Base-by-base conservation (phyloP, 1,140 invertebrate species). In the Musca vetustissima region DNA sequence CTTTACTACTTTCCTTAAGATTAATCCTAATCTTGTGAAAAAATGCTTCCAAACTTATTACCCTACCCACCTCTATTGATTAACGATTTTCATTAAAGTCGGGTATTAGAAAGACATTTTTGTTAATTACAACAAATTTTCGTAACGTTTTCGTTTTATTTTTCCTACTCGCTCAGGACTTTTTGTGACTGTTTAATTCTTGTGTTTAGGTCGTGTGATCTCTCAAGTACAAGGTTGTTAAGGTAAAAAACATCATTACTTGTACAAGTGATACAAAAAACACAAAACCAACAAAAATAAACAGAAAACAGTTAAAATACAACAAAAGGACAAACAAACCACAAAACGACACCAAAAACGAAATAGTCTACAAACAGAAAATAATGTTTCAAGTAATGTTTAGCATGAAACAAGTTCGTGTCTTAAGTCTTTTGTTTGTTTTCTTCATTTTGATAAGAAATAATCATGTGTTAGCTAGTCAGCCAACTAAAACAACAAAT, bases 401-500 rank as follows among this genome's bases (percentile, higher is more conserved):
- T 50, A 32, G 59, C 49, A 61, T 66, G 49, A 22, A 57, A 66
- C 69, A 70, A 66, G 69, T 70, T 70, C 69, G 69, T 70, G 69
- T 70, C 69, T 66, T 66, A 70, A 70, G 69, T 66, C 69, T 70
- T 66, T 70, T 66, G 69, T 70, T 59, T 66, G 19, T 50, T 32
- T 50, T 49, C 14, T 36, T 61, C 28, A 43, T 19, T 61, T n/a
- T 36, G 57, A 61, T 57, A 57, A 57, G 53, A 61, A 61, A 61
- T 61, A 61, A 61, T 61, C 57, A 61, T 61, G 57, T 61, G 57
- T 61, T 61, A 61, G 28, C 28, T 59, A 28, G 11, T 13, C 22
- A 55, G 24, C 14, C 21, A 55, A 55, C 52, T 24, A 55, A 55
- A 55, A 22, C 52, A 61, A 19, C 36, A 36, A 43, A 43, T 43